Evolutionary conservation across 2,888 invertebrate genomes (phyloP).

Genomic region (Coleophora deauratella): DNA sequence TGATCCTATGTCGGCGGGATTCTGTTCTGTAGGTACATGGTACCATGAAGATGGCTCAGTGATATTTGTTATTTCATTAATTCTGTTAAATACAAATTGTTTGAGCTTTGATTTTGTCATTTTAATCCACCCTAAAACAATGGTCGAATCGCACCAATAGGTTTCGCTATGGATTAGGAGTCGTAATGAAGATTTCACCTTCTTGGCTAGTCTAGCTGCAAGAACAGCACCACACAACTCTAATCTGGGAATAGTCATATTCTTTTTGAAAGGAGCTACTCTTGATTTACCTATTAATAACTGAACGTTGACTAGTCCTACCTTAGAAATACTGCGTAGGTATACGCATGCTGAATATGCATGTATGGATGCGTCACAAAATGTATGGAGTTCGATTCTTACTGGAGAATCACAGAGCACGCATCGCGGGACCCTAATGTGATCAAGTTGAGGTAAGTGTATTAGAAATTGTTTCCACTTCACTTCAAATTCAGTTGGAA

Average conservation of each 20-base stretch:
- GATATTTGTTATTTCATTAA: slow-evolving; percentile 8
- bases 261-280: slow-evolving; percentile 11
- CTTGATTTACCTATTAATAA: slow-evolving; percentile 8
- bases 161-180: neutral
- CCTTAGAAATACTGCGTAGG: no score
- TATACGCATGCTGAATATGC: slow-evolving; percentile 12
- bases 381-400: slow-evolving; percentile 6
- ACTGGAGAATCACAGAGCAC: neutral
- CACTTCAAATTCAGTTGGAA: slow-evolving; percentile 2
- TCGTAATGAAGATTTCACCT: slow-evolving; percentile 3
- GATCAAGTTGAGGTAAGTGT: slow-evolving; percentile 3
- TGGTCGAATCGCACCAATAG: slow-evolving; percentile 11
- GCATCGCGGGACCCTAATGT: slow-evolving; percentile 4
- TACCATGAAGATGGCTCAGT: slow-evolving; percentile 3
- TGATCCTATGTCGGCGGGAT: slow-evolving; percentile 13
- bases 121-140: slow-evolving; percentile 10
- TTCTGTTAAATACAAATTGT: slow-evolving; percentile 11
- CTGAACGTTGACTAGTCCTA: neutral
- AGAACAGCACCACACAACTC: slow-evolving; percentile 6
- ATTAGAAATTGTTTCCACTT: slow-evolving; percentile 2
- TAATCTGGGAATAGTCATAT: slow-evolving; percentile 11
- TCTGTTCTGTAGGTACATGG: slow-evolving; percentile 8
- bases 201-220: slow-evolving; percentile 2
- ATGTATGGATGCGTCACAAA: slow-evolving; percentile 9
- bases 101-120: slow-evolving; percentile 4